Conservation (phyloP, 2,113 vertebrate genomes). For the Tilapia sparmanii region DNA sequence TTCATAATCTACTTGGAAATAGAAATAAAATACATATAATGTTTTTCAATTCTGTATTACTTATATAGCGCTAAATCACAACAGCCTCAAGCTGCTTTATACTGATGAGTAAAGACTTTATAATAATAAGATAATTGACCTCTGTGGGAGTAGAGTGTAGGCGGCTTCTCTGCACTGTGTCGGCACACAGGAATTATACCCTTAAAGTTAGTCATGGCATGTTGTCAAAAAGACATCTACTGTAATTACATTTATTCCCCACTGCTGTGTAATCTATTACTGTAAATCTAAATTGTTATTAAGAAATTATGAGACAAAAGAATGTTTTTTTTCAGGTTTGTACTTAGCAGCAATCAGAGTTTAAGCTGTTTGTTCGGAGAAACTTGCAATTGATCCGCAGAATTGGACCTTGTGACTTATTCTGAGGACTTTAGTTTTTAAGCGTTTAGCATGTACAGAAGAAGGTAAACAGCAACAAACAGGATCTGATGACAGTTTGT, state of each 20-base stretch:
- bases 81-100: background rate
- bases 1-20: background rate
- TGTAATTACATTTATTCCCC: background rate
- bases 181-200: background rate
- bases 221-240: background rate
- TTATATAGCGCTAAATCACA: background rate
- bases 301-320: background rate
- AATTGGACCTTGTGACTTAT: background rate
- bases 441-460: background rate
- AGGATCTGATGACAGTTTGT: background rate
- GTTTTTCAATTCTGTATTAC: background rate
- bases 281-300: background rate
- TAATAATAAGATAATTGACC: background rate
- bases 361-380: background rate
- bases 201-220: background rate
- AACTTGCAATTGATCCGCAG: background rate
- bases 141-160: background rate
- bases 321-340: background rate
- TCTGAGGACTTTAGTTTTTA: background rate
- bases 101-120: background rate
- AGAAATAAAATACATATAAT: background rate
- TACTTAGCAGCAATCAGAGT: background rate
- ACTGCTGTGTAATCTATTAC: background rate
- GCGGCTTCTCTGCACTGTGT: background rate
- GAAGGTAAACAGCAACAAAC: accelerated